phyloP scores from a whole-genome alignment of 2,888 invertebrate genomes.

The Leucophora obtusa region DNA sequence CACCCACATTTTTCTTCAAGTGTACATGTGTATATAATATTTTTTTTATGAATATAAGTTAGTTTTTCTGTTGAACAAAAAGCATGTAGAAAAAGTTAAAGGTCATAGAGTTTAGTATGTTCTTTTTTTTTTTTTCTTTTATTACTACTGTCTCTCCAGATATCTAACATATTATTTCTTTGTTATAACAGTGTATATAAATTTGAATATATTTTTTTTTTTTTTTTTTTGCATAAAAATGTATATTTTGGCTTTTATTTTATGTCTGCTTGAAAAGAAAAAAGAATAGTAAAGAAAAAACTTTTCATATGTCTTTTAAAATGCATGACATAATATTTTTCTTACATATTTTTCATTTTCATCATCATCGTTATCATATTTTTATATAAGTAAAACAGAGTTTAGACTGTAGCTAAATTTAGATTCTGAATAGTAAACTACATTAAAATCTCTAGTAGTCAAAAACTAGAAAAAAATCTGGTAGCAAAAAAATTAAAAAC shows the following conservation, averaged over 20 bases:
- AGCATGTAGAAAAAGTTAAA: constrained; percentile 45
- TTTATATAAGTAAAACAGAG: not conserved
- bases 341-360: constrained; percentile 31
- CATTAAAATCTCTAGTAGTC: too few species aligned
- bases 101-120: constrained; percentile 47
- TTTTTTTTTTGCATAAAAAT: constrained; percentile 23
- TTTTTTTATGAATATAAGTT: constrained; percentile 15
- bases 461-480: too few species aligned
- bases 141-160: not conserved
- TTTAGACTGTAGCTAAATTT: not conserved
- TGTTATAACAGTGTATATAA: too few species aligned
- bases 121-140: not conserved
- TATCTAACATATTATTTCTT: constrained; percentile 34
- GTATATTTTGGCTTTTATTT: constrained; percentile 14
- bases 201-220: too few species aligned
- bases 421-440: not conserved
- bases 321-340: constrained; percentile 62
- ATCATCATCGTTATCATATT: constrained; percentile 16
- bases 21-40: not conserved
- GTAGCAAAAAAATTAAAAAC: too few species aligned
- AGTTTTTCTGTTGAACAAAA: constrained; percentile 25
- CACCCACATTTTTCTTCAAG: not conserved
- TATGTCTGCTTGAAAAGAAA: constrained; percentile 5
- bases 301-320: constrained; percentile 60
- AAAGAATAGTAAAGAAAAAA: constrained; percentile 24